Evolutionary conservation across 2,113 vertebrate species (phyloP).

Genomic region (Alosa alosa): DNA sequence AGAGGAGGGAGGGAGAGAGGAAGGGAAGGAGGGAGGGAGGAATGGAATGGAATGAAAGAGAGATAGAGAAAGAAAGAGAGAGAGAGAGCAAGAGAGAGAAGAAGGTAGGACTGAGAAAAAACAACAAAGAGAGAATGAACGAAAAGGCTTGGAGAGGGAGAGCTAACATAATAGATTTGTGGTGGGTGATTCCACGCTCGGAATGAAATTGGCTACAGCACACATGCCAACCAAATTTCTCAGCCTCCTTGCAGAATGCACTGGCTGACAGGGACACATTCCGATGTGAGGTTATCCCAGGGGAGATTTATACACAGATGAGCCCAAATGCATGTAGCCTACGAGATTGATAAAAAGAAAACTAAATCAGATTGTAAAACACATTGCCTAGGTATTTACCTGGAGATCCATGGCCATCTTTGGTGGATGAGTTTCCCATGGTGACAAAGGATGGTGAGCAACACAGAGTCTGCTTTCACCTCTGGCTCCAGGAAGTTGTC

Average conservation of each 20-base stretch:
- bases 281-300: conserved; percentile 7
- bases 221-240: conserved; percentile 28
- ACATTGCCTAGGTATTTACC: conserved; percentile 51
- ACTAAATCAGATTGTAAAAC: neutral
- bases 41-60: neutral
- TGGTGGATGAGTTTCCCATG: conserved; percentile 74
- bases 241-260: conserved; percentile 33
- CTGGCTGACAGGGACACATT: conserved; percentile 18
- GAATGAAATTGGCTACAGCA: conserved; percentile 20
- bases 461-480: conserved; percentile 48
- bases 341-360: neutral
- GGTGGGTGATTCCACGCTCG: neutral
- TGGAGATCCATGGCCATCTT: conserved; percentile 66
- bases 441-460: conserved; percentile 45
- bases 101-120: neutral
- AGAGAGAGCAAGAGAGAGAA: neutral
- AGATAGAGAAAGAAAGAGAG: neutral
- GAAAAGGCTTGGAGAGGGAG: neutral
- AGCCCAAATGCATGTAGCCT: neutral
- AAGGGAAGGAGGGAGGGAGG: neutral
- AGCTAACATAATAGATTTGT: conserved; percentile 4
- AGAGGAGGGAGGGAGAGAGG: neutral
- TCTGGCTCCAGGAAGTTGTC: conserved; percentile 26
- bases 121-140: neutral
- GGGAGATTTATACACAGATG: neutral